Conservation (phyloP, 2,797 vertebrate genomes). For the Pristis pectinata region DNA sequence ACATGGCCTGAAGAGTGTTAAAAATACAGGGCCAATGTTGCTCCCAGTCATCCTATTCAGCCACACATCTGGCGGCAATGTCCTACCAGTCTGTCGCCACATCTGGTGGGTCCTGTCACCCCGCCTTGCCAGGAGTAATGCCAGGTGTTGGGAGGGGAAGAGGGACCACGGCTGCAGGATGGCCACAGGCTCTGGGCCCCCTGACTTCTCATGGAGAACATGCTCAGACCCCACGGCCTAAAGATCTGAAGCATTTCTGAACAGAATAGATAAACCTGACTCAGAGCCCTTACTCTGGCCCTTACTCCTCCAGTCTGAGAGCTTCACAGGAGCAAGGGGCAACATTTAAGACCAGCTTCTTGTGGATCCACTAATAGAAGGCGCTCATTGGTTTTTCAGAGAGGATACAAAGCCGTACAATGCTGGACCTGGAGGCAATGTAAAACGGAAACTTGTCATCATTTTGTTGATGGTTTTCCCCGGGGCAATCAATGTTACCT, state of each 20-base stretch:
- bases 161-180: neutral
- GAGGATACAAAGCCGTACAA: neutral
- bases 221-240: neutral
- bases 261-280: neutral
- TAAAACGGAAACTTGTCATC: neutral
- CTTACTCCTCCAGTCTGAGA: neutral
- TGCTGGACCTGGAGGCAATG: neutral
- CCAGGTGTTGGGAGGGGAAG: no score
- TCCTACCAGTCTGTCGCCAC: neutral
- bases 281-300: neutral
- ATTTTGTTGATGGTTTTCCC: neutral
- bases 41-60: neutral
- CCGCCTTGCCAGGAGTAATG: neutral
- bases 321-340: neutral
- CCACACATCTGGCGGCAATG: neutral
- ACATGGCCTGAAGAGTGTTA: neutral
- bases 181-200: neutral
- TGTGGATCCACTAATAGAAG: neutral
- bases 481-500: no score
- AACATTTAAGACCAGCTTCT: neutral
- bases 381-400: neutral
- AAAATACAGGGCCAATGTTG: neutral
- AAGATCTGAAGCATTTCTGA: neutral
- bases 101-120: neutral
- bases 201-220: neutral